Evolutionary conservation across 2,888 invertebrate species (phyloP).

Genomic region (Panopea generosa): DNA sequence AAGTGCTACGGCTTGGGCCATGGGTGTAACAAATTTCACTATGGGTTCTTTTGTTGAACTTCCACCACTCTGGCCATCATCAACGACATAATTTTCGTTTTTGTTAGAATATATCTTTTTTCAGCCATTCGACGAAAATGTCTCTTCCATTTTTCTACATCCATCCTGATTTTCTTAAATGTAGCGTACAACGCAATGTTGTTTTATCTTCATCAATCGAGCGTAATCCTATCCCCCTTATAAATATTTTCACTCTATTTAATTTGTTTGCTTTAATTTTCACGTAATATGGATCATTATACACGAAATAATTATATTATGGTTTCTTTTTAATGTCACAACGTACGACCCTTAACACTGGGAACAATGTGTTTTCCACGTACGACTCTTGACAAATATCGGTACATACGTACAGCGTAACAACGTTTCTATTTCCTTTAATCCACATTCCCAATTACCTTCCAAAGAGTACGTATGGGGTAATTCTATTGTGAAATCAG

Average conservation of each 20-base stretch:
- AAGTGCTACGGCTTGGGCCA: conserved; percentile 16
- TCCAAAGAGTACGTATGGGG: background rate
- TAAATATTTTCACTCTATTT: background rate
- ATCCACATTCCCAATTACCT: conserved; percentile 1
- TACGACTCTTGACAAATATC: background rate
- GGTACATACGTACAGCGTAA: background rate
- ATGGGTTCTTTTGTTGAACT: background rate
- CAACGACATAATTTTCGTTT: background rate
- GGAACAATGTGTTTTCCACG: background rate
- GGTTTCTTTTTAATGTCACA: background rate
- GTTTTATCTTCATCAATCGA: background rate
- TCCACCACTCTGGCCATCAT: background rate
- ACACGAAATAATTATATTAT: conserved; percentile 2
- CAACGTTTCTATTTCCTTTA: conserved; percentile 2
- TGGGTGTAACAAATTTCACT: conserved; percentile 14
- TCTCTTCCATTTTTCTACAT: conserved; percentile 20
- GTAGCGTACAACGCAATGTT: background rate
- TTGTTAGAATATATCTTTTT: background rate
- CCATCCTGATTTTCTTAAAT: conserved; percentile 4
- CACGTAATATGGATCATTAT: conserved; percentile 11
- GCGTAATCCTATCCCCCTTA: background rate
- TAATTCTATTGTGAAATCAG: conserved; percentile 1
- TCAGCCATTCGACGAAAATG: conserved; percentile 15
- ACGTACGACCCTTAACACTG: background rate
- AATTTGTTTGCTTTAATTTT: background rate